Percentiles rank a stretch among this genome's conserved stretches.
These are phyloP conservation scores for Oithona nana DNA, from an alignment of 2,888 invertebrate genomes.

Conservation along the genomic window DNA sequence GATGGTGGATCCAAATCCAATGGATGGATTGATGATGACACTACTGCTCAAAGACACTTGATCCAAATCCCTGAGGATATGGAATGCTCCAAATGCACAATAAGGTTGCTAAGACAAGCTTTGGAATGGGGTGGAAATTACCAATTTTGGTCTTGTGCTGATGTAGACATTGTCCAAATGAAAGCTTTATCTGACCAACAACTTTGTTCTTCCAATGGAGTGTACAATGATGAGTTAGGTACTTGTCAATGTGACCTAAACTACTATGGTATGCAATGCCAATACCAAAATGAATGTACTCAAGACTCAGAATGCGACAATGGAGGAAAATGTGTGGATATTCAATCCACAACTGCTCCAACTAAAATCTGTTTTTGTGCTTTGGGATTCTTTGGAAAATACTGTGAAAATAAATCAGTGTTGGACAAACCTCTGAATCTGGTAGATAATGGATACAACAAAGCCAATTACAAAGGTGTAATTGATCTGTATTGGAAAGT, in stretches of 20 bases:
- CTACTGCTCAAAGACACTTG: slow-evolving; percentile 60
- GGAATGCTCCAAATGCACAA: slow-evolving; percentile 67
- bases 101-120: slow-evolving; percentile 72
- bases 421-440: neutral
- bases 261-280: slow-evolving; percentile 61
- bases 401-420: slow-evolving; percentile 52
- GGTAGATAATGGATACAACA: neutral
- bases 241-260: slow-evolving; percentile 32
- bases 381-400: slow-evolving; percentile 64
- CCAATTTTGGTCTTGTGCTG: slow-evolving; percentile 87
- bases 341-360: slow-evolving; percentile 59
- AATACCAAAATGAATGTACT: slow-evolving; percentile 70
- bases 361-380: slow-evolving; percentile 73
- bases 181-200: neutral
- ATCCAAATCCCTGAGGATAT: slow-evolving; percentile 62
- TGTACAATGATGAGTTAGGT: slow-evolving; percentile 33
- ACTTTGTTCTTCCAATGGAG: slow-evolving; percentile 57
- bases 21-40: slow-evolving; percentile 45
- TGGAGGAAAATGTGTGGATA: slow-evolving; percentile 43
- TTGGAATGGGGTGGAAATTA: slow-evolving; percentile 63
- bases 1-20: slow-evolving; percentile 46
- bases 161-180: slow-evolving; percentile 50
- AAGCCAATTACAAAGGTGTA: neutral
- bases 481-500: slow-evolving; percentile 31
- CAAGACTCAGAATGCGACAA: slow-evolving; percentile 23